phyloP scores from a whole-genome alignment of 2,113 vertebrate species.

The Dolichotis patagonum region DNA sequence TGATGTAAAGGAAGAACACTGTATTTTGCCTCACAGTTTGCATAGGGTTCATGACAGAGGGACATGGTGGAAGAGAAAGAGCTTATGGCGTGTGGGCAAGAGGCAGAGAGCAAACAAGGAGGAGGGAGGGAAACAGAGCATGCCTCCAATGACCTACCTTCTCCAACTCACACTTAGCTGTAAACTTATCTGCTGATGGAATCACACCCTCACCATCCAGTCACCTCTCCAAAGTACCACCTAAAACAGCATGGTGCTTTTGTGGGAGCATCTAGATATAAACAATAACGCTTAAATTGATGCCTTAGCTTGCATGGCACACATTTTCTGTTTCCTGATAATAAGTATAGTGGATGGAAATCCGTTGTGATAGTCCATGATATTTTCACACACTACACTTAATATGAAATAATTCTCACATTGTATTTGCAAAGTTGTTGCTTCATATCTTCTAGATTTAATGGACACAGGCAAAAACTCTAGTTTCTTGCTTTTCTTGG shows the following conservation, averaged over 20 bases:
- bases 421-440: not conserved
- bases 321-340: not conserved
- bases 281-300: not conserved
- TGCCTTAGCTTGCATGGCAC: not conserved
- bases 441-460: not conserved
- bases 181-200: not conserved
- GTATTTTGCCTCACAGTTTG: not conserved
- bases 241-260: not conserved
- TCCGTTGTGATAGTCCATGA: not conserved
- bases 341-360: not conserved
- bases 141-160: not conserved
- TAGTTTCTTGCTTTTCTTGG: not conserved
- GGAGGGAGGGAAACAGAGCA: not conserved
- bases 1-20: not conserved
- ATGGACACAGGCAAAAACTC: not conserved
- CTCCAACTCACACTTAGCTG: not conserved
- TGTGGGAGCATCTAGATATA: not conserved
- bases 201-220: not conserved
- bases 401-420: not conserved
- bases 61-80: not conserved
- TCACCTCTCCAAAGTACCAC: not conserved
- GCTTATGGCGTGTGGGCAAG: no score
- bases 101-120: not conserved
- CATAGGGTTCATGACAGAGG: not conserved
- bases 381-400: not conserved